Conservation (phyloP, 2,888 invertebrate species). For the Lymantria dispar region DNA sequence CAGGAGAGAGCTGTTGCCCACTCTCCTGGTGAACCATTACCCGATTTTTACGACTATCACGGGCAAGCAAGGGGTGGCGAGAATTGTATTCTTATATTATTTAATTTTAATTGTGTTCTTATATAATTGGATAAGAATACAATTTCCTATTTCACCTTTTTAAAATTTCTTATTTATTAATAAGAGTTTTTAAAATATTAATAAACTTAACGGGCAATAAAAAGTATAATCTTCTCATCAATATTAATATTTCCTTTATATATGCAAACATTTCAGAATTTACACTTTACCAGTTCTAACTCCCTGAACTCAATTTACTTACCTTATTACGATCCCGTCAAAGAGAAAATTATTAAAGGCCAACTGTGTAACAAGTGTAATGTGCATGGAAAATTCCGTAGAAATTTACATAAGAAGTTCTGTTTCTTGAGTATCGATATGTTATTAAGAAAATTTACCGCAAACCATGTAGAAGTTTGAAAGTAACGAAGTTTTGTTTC, state of each 20-base stretch:
- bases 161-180: too few relatives aligned
- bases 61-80: too few relatives aligned
- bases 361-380: conserved; percentile 10
- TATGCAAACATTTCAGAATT: conserved; percentile 5
- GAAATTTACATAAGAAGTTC: conserved; percentile 1
- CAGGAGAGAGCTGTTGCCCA: too few relatives aligned
- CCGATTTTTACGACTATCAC: too few relatives aligned
- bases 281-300: conserved; percentile 3
- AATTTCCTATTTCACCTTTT: too few relatives aligned
- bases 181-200: too few relatives aligned
- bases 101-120: too few relatives aligned
- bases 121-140: too few relatives aligned
- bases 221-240: not conserved
- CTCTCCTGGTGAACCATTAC: too few relatives aligned
- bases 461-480: not conserved
- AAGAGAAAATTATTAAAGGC: conserved; percentile 16
- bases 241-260: not conserved
- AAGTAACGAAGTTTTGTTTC: too few relatives aligned
- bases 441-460: conserved; percentile 3
- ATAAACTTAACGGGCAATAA: too few relatives aligned
- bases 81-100: too few relatives aligned
- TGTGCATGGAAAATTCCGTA: conserved; percentile 16
- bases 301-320: conserved; percentile 10
- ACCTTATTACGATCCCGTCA: conserved; percentile 12
- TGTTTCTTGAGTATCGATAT: not conserved